A percentile compares a stretch with the other conserved stretches of the same genome.
Evolutionary conservation across 2,797 vertebrate genomes (phyloP).

Genomic region (Hemitrygon akajei): DNA sequence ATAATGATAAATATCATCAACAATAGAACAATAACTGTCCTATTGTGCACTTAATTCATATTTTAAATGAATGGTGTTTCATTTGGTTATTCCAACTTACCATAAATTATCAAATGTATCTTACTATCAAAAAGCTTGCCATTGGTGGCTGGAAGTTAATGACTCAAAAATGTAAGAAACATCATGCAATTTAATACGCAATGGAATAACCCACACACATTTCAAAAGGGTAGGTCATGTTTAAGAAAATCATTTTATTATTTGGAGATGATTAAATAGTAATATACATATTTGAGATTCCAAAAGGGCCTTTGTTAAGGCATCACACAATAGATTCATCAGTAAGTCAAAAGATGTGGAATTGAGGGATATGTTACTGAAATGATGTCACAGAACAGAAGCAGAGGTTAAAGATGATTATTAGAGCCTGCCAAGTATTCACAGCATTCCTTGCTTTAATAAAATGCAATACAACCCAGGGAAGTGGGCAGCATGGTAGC

Average conservation of each 20-base stretch:
- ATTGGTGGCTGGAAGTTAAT: background rate
- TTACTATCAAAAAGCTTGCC: background rate
- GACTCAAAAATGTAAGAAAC: background rate
- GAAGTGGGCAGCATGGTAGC: too few species aligned
- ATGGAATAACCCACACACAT: background rate
- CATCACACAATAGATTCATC: too few species aligned
- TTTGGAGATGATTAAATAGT: background rate
- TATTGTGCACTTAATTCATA: background rate
- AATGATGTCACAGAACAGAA: background rate
- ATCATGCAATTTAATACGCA: background rate
- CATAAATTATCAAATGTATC: too few species aligned
- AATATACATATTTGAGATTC: background rate
- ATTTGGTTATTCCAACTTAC: background rate
- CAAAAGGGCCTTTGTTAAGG: background rate
- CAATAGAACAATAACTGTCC: constrained; percentile 1
- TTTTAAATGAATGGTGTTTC: background rate
- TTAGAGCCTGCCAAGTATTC: background rate
- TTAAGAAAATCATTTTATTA: background rate
- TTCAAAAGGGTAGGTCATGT: background rate
- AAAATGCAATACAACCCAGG: too few species aligned
- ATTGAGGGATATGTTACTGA: background rate
- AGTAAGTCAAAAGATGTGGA: background rate
- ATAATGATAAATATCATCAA: background rate
- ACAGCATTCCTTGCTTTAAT: too few species aligned
- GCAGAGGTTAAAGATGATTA: background rate